These are phyloP conservation scores for Xylophagus ater DNA, from an alignment of 2,888 invertebrate species.

Conservation along the genomic window DNA sequence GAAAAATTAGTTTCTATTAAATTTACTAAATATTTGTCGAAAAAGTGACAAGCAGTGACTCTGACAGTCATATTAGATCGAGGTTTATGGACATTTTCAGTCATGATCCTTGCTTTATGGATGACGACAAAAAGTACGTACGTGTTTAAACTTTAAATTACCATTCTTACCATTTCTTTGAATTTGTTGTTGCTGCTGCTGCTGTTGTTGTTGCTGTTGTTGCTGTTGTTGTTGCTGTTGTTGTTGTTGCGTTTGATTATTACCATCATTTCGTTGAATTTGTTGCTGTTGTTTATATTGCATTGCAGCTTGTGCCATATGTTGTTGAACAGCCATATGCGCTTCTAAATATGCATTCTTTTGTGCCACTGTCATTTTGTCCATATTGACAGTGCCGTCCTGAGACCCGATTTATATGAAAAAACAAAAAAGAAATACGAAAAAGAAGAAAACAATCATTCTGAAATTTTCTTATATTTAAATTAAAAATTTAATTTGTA, in stretches of 20 bases:
- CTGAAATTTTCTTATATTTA: too few species aligned
- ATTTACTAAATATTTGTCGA: too few species aligned
- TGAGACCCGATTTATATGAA: too few species aligned
- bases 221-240: slow-evolving; percentile 32
- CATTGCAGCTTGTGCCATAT: slow-evolving; percentile 62
- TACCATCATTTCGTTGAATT: slow-evolving; percentile 14
- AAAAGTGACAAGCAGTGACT: too few species aligned
- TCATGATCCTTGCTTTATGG: too few species aligned
- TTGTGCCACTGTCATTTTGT: slow-evolving; percentile 64
- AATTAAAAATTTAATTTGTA: too few species aligned
- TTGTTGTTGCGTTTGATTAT: slow-evolving; percentile 22
- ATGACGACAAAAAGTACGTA: too few species aligned
- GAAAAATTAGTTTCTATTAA: too few species aligned
- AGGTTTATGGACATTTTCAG: too few species aligned
- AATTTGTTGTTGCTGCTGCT: slow-evolving; percentile 35
- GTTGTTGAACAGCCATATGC: slow-evolving; percentile 64
- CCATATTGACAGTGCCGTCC: slow-evolving; percentile 60
- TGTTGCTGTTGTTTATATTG: slow-evolving; percentile 40
- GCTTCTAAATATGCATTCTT: slow-evolving; percentile 64
- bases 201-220: slow-evolving; percentile 29
- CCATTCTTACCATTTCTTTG: not conserved
- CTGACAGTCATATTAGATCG: too few species aligned
- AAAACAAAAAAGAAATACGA: slow-evolving; percentile 9
- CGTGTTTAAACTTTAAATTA: too few species aligned
- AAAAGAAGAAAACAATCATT: not conserved